Conservation (phyloP, 2,797 vertebrate species). For the Trichosurus vulpecula region DNA sequence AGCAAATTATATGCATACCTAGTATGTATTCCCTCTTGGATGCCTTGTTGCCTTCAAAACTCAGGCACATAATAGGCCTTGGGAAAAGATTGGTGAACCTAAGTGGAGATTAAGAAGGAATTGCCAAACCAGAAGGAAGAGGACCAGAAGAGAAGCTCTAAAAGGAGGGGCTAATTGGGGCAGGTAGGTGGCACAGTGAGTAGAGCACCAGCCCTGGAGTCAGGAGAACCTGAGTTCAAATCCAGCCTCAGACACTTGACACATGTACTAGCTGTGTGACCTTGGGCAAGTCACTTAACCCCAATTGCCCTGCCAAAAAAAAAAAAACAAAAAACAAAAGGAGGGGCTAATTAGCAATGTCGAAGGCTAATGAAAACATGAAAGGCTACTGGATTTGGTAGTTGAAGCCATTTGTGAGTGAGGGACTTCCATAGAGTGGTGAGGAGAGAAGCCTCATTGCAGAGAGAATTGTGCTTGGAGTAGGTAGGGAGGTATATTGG, state of each 20-base stretch:
- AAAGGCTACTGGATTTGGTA: neutral
- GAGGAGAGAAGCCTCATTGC: neutral
- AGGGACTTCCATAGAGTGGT: neutral
- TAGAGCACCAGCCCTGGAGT: no score
- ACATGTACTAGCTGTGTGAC: no score
- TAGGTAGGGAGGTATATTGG: no score
- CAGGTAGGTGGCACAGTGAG: no score
- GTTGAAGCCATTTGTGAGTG: neutral
- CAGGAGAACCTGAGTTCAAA: no score
- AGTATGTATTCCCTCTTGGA: neutral
- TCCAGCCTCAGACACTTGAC: no score
- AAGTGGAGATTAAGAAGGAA: neutral
- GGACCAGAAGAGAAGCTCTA: neutral
- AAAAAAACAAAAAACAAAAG: no score
- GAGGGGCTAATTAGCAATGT: neutral
- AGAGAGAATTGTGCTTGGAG: neutral
- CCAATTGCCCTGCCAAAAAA: no score
- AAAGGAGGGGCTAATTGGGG: neutral
- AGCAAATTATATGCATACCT: neutral
- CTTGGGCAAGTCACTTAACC: no score
- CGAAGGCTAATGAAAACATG: neutral
- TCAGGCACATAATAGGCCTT: neutral
- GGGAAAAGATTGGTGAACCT: neutral
- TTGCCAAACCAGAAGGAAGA: neutral
- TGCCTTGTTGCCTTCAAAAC: neutral